Base-by-base conservation (phyloP, 2,888 invertebrate species). In the Plemyria rubiginata region DNA sequence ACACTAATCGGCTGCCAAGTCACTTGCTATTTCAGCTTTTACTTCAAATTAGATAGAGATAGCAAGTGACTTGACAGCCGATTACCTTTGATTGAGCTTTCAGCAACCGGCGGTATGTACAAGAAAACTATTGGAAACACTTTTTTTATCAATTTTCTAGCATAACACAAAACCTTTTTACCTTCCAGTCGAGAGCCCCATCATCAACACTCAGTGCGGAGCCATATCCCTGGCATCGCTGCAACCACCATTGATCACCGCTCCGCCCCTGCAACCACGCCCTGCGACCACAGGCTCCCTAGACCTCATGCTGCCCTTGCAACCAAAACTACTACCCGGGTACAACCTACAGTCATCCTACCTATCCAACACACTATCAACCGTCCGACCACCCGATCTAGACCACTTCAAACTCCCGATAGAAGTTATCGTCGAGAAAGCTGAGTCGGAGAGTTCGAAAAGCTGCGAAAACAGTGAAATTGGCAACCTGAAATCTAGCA, bases 271-370 rank as follows among this genome's bases (percentile, higher is more conserved):
- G 73, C 95, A 95, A 89, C 95, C 96, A 51, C 89, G 96, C 70
- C 94, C 95, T 70, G 95, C 96, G 53, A 96, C 95, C 71, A 95
- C 95, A 41, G 95, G 95, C 65, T 94, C 95, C 84, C 86, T 94
- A 79, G 95, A 95, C 77, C 94, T 95, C 70, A 94, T 95, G 87
- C 92, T 96, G 77, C 96, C 96, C 63, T 86, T 96, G 61, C 96
- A 96, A 93, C 96, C 96, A 65, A 95, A 95, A 78, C 87, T 95
- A 69, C 88, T 95, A 72, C 94, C 94, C 49, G 93, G 92, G 38
- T 94, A 94, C 82, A 92, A 93, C 77, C 84, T 91, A 0, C 92
- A 93, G 65, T 84, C 92, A 12, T 88, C 90, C 61, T 92, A 87
- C 76, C 79, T 90, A 41, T 88, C 94, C 66, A 94, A 91, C 73